Conservation (phyloP, 2,888 invertebrate genomes). For the Siphonodentalium dalli region DNA sequence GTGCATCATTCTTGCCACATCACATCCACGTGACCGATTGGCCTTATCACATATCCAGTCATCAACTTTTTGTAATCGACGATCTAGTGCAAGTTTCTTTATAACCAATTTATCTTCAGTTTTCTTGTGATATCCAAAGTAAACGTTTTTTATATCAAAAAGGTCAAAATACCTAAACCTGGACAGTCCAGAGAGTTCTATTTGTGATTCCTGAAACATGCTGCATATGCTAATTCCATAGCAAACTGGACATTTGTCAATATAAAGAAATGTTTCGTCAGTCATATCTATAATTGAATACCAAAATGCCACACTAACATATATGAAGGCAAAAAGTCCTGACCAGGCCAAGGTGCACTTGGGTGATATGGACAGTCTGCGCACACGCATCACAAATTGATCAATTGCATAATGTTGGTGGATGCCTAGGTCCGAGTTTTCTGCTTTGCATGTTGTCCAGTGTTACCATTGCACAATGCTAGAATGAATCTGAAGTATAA, state of each 20-base stretch:
- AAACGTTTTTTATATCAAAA: slow-evolving; percentile 77
- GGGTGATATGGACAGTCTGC: too few species aligned
- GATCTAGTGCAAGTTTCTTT: slow-evolving; percentile 77
- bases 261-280: slow-evolving; percentile 52
- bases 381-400: too few species aligned
- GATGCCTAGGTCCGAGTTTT: too few species aligned
- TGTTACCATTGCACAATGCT: too few species aligned
- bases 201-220: slow-evolving; percentile 71
- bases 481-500: too few species aligned
- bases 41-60: slow-evolving; percentile 67
- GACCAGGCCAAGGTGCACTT: too few species aligned
- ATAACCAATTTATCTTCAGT: slow-evolving; percentile 71
- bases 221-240: slow-evolving; percentile 76
- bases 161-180: slow-evolving; percentile 66
- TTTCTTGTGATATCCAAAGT: slow-evolving; percentile 70
- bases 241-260: slow-evolving; percentile 75
- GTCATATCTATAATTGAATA: too few species aligned
- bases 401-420: too few species aligned
- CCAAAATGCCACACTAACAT: too few species aligned
- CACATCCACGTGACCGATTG: slow-evolving; percentile 54
- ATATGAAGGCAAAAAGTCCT: too few species aligned
- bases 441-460: too few species aligned
- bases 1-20: slow-evolving; percentile 66
- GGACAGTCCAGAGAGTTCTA: slow-evolving; percentile 62
- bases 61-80: slow-evolving; percentile 72